Evolutionary conservation across 2,113 vertebrate genomes (phyloP).

Genomic region (Pithys albifrons): DNA sequence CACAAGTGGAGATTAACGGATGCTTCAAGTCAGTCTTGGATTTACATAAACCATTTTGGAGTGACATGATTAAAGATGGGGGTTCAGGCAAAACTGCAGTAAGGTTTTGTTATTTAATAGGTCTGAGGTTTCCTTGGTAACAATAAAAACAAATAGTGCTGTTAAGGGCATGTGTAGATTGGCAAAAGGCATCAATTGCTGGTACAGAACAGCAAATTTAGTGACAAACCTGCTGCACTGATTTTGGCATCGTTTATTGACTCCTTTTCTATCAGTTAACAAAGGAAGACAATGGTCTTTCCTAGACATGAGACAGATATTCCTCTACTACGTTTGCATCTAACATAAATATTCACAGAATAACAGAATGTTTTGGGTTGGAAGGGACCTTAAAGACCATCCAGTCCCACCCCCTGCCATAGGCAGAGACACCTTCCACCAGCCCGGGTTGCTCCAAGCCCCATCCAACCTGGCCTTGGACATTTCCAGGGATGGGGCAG

Average conservation of each 20-base stretch:
- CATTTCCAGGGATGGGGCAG: neutral
- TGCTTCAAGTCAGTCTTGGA: neutral
- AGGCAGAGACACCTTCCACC: neutral
- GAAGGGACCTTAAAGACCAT: neutral
- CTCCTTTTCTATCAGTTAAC: neutral
- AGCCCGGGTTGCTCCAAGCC: fast-evolving
- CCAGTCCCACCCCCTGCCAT: neutral
- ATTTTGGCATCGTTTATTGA: neutral
- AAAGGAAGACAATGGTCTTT: neutral
- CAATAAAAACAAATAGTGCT: neutral
- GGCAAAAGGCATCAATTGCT: neutral
- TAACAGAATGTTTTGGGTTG: neutral
- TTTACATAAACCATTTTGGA: neutral
- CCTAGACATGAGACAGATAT: neutral
- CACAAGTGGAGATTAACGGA: neutral
- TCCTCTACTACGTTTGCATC: neutral
- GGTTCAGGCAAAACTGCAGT: neutral
- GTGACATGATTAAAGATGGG: neutral
- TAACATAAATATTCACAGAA: neutral
- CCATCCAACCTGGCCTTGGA: fast-evolving
- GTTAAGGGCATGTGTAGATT: neutral
- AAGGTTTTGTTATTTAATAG: neutral
- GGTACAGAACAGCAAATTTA: neutral
- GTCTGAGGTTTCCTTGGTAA: neutral
- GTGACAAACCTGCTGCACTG: neutral